Evolutionary conservation across 1,140 invertebrate genomes (phyloP).

Genomic region (Anadara kagoshimensis): DNA sequence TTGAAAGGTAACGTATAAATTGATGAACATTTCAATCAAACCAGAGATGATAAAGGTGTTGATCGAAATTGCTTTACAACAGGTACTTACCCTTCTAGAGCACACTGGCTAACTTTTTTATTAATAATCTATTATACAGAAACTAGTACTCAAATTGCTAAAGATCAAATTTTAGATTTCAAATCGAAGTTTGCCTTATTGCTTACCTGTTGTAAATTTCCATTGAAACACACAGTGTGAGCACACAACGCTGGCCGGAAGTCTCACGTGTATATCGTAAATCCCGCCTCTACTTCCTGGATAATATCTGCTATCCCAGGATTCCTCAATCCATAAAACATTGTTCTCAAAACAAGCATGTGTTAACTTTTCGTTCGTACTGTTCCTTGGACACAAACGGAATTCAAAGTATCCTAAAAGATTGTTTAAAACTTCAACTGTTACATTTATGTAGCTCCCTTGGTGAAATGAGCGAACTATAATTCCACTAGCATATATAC

Average conservation of each 20-base stretch:
- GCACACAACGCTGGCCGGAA: conserved; percentile 49
- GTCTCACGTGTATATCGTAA: conserved; percentile 33
- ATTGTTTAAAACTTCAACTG: conserved; percentile 44
- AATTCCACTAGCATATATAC: conserved; percentile 27
- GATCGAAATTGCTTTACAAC: too few relatives aligned
- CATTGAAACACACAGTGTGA: conserved; percentile 64
- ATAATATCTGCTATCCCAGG: conserved; percentile 27
- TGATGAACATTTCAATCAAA: too few relatives aligned
- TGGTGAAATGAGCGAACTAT: conserved; percentile 29
- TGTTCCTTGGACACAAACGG: conserved; percentile 82
- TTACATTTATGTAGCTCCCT: conserved; percentile 39
- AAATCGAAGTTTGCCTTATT: background rate
- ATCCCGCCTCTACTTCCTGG: conserved; percentile 35
- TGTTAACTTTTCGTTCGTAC: conserved; percentile 39
- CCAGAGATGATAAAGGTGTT: too few relatives aligned
- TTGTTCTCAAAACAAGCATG: conserved; percentile 43
- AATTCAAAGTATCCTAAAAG: conserved; percentile 88
- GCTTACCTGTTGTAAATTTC: conserved; percentile 58
- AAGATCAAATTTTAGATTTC: too few relatives aligned
- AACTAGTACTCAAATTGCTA: too few relatives aligned
- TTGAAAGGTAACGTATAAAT: too few relatives aligned
- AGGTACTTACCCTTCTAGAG: too few relatives aligned
- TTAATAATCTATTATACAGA: too few relatives aligned
- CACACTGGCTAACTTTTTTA: too few relatives aligned
- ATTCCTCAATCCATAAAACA: conserved; percentile 60